These are phyloP conservation scores for Clanis bilineata DNA, from an alignment of 2,888 invertebrate species.

Conservation along the genomic window DNA sequence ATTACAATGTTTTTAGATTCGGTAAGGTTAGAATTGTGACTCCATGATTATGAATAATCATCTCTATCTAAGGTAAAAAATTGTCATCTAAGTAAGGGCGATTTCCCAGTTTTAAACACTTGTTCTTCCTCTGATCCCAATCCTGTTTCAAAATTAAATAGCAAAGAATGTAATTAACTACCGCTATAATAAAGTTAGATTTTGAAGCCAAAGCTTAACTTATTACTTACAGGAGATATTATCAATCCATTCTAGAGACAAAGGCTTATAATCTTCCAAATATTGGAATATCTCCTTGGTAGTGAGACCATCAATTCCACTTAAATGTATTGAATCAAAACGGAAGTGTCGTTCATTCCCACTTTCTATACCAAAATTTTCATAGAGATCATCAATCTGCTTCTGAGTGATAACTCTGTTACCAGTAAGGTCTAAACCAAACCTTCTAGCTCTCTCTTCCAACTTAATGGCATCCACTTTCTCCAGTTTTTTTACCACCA, in stretches of 20 bases:
- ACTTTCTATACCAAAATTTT: conserved; percentile 70
- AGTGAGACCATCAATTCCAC: conserved; percentile 88
- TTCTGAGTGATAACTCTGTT: conserved; percentile 67
- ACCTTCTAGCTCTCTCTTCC: conserved; percentile 71
- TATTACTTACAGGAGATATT: conserved; percentile 86
- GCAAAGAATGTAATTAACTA: too few relatives aligned
- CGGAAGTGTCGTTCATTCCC: conserved; percentile 84
- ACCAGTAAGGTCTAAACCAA: conserved; percentile 71
- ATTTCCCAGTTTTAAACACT: too few relatives aligned
- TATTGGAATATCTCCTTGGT: conserved; percentile 91
- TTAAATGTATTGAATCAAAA: conserved; percentile 88
- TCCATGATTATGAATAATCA: too few relatives aligned
- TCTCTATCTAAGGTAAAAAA: too few relatives aligned
- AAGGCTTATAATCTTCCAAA: conserved; percentile 89
- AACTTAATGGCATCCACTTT: conserved; percentile 70
- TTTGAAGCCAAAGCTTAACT: conserved; percentile 7
- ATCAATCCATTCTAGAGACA: conserved; percentile 91
- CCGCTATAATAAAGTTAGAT: too few relatives aligned
- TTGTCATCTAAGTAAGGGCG: too few relatives aligned
- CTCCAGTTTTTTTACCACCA: conserved; percentile 59
- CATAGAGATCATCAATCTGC: conserved; percentile 74
- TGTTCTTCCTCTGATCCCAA: too few relatives aligned
- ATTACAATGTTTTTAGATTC: too few relatives aligned
- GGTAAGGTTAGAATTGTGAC: too few relatives aligned
- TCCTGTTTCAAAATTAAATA: too few relatives aligned